Conservation (phyloP, 1,140 invertebrate genomes). For the Agraylea sexmaculata region DNA sequence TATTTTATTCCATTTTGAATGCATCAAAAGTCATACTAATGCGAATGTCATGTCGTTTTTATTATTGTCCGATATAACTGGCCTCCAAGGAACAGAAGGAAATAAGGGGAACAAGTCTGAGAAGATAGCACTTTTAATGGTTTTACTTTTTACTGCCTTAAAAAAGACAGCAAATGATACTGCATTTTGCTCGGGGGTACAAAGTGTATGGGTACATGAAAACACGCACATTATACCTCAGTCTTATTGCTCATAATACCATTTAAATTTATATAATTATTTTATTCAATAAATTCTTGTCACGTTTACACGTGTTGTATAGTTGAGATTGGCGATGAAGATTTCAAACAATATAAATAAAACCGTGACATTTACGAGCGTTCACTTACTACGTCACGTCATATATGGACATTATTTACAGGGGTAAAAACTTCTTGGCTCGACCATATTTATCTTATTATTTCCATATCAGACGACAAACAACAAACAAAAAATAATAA, state of each 20-base stretch:
- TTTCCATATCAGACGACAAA: slow-evolving; percentile 7
- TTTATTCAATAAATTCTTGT: slow-evolving; percentile 2
- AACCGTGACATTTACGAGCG: neutral
- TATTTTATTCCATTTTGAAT: slow-evolving; percentile 6
- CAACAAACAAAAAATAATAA: slow-evolving; percentile 11
- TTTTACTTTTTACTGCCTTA: slow-evolving; percentile 18
- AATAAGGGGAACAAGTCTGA: no score
- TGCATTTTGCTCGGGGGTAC: slow-evolving; percentile 6
- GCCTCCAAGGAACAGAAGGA: no score
- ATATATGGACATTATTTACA: no score
- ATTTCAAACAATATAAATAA: neutral
- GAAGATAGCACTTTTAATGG: no score
- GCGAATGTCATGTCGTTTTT: slow-evolving; percentile 13
- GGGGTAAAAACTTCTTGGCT: no score
- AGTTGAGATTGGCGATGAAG: neutral
- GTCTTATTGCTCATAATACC: no score
- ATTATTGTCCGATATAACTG: slow-evolving; percentile 14
- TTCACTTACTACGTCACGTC: neutral
- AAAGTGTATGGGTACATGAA: slow-evolving; percentile 6
- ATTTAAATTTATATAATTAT: neutral
- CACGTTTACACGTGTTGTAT: neutral
- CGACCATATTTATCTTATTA: neutral
- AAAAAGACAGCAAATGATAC: slow-evolving; percentile 18
- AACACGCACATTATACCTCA: neutral
- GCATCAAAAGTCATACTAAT: slow-evolving; percentile 11